Percentiles rank a stretch among this genome's conserved stretches.
Conservation (phyloP, 92 coral and sea anemone genomes). For the Epizoanthus scotinus region DNA sequence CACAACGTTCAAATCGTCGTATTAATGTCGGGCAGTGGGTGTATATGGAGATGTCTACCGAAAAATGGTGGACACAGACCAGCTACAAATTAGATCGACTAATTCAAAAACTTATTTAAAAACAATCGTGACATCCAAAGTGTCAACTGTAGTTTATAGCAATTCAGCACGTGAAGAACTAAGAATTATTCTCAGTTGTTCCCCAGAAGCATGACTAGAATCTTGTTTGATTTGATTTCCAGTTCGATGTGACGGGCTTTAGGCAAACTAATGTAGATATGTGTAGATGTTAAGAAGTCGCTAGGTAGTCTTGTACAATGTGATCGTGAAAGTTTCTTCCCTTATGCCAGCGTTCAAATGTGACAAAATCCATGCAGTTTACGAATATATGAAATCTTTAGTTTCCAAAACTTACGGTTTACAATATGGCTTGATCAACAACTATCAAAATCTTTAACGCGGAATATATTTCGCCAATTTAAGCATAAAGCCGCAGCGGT, state of each 20-base stretch:
- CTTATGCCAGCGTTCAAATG: neutral
- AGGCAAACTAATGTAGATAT: constrained; percentile 15
- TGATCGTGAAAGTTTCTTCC: neutral
- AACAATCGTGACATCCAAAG: neutral
- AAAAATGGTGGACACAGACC: no score
- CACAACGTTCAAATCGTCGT: no score
- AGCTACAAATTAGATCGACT: neutral
- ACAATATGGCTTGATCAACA: neutral
- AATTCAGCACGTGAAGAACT: constrained; percentile 24
- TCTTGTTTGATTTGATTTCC: constrained; percentile 36
- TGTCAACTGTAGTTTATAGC: constrained; percentile 21
- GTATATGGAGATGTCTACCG: no score
- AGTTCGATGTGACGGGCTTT: constrained; percentile 33
- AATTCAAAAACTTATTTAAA: neutral
- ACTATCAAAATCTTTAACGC: no score
- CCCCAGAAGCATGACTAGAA: constrained; percentile 17
- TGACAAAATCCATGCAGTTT: neutral
- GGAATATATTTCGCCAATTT: no score
- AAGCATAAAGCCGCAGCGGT: no score
- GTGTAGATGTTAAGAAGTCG: neutral
- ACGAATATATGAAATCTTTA: neutral
- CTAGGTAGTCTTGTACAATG: neutral
- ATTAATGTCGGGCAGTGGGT: no score
- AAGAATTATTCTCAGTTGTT: constrained; percentile 3
- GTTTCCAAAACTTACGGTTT: no score